Percentiles rank a stretch among this genome's conserved stretches.
These are phyloP conservation scores for Plebejus argus DNA, from an alignment of 2,888 invertebrate genomes.

Conservation along the genomic window DNA sequence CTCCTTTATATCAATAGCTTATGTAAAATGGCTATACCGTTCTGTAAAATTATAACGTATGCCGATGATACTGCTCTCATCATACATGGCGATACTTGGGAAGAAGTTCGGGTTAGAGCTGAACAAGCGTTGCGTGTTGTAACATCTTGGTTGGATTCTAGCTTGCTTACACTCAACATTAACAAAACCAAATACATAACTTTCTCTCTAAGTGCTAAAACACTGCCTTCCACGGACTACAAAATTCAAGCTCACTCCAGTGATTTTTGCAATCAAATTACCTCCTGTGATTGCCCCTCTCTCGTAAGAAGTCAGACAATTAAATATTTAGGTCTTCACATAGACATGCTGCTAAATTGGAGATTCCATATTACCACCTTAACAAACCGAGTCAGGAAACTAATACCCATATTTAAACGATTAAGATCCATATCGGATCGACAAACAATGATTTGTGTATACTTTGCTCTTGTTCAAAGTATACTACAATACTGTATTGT, in stretches of 20 bases:
- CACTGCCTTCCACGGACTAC: neutral
- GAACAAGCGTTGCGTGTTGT: neutral
- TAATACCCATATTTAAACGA: slow-evolving; percentile 17
- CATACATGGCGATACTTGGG: neutral
- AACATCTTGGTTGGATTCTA: neutral
- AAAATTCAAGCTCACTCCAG: neutral
- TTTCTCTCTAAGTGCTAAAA: neutral
- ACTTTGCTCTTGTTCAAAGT: slow-evolving; percentile 3
- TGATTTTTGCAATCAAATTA: neutral
- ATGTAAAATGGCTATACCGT: neutral
- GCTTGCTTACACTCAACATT: neutral
- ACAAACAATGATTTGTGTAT: neutral
- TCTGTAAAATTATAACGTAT: neutral
- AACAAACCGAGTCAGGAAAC: neutral
- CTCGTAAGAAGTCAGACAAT: neutral
- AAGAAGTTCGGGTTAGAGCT: neutral
- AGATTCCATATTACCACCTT: neutral
- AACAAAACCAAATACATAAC: neutral
- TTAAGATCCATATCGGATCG: neutral
- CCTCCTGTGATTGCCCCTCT: neutral
- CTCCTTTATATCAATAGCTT: neutral
- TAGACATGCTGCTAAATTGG: neutral
- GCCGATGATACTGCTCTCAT: slow-evolving; percentile 6
- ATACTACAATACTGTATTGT: slow-evolving; percentile 9
- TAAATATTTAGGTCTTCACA: slow-evolving; percentile 2